Percentiles rank a stretch among this genome's conserved stretches.
phyloP scores from a whole-genome alignment of 2,888 invertebrate species.

The Chymomyza procnemis region DNA sequence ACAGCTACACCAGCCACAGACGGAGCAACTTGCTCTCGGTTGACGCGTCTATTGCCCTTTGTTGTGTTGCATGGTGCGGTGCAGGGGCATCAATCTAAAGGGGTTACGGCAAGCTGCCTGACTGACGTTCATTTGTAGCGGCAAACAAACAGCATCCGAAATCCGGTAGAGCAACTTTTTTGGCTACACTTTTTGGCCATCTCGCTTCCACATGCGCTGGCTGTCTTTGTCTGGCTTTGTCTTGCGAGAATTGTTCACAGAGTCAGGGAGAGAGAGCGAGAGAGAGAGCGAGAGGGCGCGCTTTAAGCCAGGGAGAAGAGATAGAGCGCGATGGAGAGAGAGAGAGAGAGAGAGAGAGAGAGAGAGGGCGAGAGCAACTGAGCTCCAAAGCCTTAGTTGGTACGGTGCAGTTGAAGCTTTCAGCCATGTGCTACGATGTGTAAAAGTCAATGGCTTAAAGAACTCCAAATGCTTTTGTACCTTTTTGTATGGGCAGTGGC shows the following conservation, averaged over 20 bases:
- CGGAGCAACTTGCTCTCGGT: no score
- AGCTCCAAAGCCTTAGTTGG: no score
- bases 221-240: constrained; percentile 11
- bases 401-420: not conserved
- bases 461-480: not conserved
- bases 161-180: constrained; percentile 72
- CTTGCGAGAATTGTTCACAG: no score
- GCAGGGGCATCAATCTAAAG: not conserved
- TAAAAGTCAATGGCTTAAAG: constrained; percentile 66
- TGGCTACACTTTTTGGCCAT: constrained; percentile 34
- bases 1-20: no score
- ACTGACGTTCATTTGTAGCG: no score
- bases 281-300: no score
- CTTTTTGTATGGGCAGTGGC: not conserved
- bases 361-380: not conserved
- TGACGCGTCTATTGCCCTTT: not conserved
- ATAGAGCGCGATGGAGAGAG: not conserved
- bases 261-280: not conserved
- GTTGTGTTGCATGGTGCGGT: constrained; percentile 4
- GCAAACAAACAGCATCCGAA: constrained; percentile 57
- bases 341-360: not conserved
- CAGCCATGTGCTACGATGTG: constrained; percentile 69
- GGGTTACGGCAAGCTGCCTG: no score
- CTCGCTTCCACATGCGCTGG: constrained; percentile 4
- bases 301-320: not conserved